Base-by-base conservation (phyloP, 2,797 vertebrate species). In the Pteropus rufus region DNA sequence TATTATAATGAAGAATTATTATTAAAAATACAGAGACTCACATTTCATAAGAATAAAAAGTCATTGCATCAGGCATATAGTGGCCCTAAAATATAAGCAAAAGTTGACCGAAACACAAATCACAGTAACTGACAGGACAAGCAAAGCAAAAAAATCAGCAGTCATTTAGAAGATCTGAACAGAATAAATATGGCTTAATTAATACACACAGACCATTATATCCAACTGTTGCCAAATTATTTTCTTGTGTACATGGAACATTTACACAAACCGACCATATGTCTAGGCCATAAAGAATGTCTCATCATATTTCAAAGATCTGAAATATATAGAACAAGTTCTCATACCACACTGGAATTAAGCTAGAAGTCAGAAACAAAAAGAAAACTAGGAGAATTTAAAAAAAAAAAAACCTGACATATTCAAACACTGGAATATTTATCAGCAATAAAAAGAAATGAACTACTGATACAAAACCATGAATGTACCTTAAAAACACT, bases 281-380 rank as follows among this genome's bases (percentile, higher is more conserved):
- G 26, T 6, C 54, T 92, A 29, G 65, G 64, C n/a, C 67, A 49
- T 56, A 31, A 82, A 72, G 26, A 72, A 67, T 81, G 36, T 69
- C 58, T 81, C 34, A 70, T 76, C 41, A 93, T 31, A 54, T 62
- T 93, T 89, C 81, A 80, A 93, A 89, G 56, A 93, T 79, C 11
- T 80, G 46, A 90, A 82, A 82, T 73, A 80, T 1, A 36, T 0
- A 95, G 31, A 91, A 39, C 75, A 77, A 83, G 18, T 83, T 64
- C 19, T 54, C 72, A 77, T 15, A 52, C 41, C 7, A 75, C 6
- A 60, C 58, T 60, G 49, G 5, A 86, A 82, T 88, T 31, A 92
- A 88, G 77, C 52, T 41, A 75, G 67, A 93, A 85, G 26, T 75
- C 15, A 49, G 8, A 39, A 85, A 73, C 16, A 56, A 72, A 92